phyloP scores from a whole-genome alignment of 30 jellyfish, hydroid and myxozoan genomes.

The Sanderia malayensis region DNA sequence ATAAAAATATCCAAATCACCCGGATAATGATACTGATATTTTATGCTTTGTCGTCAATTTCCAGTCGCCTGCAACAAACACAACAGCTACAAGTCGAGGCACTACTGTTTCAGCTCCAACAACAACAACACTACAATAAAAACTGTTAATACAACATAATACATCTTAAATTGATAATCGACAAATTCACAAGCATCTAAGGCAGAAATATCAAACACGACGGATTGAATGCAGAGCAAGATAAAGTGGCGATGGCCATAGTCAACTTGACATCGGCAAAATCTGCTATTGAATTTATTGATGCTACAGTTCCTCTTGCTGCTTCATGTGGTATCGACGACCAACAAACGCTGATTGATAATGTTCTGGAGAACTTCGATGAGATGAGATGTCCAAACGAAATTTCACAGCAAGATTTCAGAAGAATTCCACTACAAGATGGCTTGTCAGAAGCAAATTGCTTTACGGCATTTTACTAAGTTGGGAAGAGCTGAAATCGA shows the following conservation, averaged over 20 bases:
- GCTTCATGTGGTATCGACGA: slow-evolving; percentile 26
- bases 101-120: too few species aligned
- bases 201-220: background rate
- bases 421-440: background rate
- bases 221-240: slow-evolving; percentile 11
- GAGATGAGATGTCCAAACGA: slow-evolving; percentile 17
- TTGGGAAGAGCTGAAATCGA: background rate
- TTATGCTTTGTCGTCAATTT: too few species aligned
- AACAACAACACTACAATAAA: too few species aligned
- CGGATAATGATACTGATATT: too few species aligned
- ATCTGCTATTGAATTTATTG: slow-evolving; percentile 11
- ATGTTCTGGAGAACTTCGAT: slow-evolving; percentile 25
- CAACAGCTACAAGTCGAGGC: too few species aligned
- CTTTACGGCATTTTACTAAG: background rate
- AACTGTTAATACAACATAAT: too few species aligned
- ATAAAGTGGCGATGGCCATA: slow-evolving; percentile 5
- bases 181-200: too few species aligned
- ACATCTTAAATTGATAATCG: too few species aligned
- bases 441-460: background rate
- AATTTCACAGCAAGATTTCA: slow-evolving; percentile 19
- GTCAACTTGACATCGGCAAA: slow-evolving; percentile 33
- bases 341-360: slow-evolving; percentile 6
- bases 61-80: too few species aligned
- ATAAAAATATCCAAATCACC: too few species aligned
- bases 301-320: slow-evolving; percentile 14